Conservation (phyloP, 2,888 invertebrate species). For the Aphidoletes aphidimyza region DNA sequence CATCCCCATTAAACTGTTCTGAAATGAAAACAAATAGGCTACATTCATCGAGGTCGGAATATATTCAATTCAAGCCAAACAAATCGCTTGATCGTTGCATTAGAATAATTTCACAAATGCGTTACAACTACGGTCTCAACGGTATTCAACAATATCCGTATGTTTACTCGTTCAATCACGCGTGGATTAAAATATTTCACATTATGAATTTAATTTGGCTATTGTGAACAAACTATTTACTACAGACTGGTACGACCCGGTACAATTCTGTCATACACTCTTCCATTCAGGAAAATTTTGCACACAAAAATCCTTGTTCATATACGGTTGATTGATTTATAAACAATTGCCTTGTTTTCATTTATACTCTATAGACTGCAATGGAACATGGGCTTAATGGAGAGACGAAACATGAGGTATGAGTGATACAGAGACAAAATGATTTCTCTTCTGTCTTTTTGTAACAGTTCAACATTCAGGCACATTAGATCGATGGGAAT, state of each 20-base stretch:
- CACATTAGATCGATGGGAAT: too few relatives aligned
- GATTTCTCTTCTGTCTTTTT: too few relatives aligned
- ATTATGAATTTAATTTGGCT: conserved; percentile 36
- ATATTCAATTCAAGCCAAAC: background rate
- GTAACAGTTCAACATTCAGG: too few relatives aligned
- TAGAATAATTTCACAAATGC: background rate
- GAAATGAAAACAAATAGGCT: background rate
- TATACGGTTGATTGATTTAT: conserved; percentile 35
- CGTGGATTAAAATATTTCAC: conserved; percentile 43
- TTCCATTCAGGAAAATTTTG: background rate
- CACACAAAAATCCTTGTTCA: conserved; percentile 1
- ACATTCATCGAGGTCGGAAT: background rate
- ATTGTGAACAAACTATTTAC: conserved; percentile 28
- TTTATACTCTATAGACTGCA: background rate
- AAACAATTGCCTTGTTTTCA: conserved; percentile 11
- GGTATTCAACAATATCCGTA: too few relatives aligned
- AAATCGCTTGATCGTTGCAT: conserved; percentile 36
- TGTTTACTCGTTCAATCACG: conserved; percentile 44
- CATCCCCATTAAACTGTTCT: background rate
- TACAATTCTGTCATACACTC: background rate
- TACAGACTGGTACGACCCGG: background rate
- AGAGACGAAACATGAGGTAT: too few relatives aligned
- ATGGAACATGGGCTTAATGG: too few relatives aligned
- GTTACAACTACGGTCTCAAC: background rate
- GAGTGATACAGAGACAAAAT: too few relatives aligned